A percentile compares a stretch with the other conserved stretches of the same genome.
phyloP scores from a whole-genome alignment of 2,797 vertebrate species.

The Lutjanus campechanus region DNA sequence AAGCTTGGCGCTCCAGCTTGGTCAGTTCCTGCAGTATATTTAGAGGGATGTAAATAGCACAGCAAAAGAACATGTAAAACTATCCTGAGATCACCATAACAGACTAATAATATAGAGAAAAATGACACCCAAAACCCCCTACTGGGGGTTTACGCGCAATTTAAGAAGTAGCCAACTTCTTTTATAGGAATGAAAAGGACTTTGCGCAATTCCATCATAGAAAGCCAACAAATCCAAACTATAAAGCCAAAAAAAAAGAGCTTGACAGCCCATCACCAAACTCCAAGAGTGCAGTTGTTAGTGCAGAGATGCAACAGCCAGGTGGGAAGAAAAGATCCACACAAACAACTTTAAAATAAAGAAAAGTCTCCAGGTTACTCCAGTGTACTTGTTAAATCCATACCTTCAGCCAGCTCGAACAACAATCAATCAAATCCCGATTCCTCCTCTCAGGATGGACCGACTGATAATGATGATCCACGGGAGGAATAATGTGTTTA shows the following conservation, averaged over 20 bases:
- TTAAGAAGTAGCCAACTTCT: not conserved
- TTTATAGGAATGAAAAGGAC: conserved; percentile 6
- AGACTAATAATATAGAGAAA: conserved; percentile 63
- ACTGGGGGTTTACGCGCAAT: conserved; percentile 8
- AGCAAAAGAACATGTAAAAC: conserved; percentile 71
- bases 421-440: conserved; percentile 45
- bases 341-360: conserved; percentile 15
- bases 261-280: conserved; percentile 70
- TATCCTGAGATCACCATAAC: conserved; percentile 66
- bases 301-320: conserved; percentile 55
- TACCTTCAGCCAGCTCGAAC: conserved; percentile 70
- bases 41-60: conserved; percentile 82
- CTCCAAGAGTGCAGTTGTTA: conserved; percentile 49
- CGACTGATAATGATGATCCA: conserved; percentile 28
- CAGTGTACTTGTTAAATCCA: conserved; percentile 15
- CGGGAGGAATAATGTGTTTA: conserved; percentile 31
- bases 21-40: conserved; percentile 70
- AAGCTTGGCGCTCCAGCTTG: conserved; percentile 27
- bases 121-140: conserved; percentile 29
- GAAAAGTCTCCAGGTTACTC: conserved; percentile 16
- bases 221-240: not conserved
- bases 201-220: conserved; percentile 23
- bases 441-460: conserved; percentile 37
- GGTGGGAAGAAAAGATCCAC: conserved; percentile 47
- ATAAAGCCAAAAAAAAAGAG: not conserved